Conservation (phyloP, 2,113 vertebrate species). For the Climacteris rufus region DNA sequence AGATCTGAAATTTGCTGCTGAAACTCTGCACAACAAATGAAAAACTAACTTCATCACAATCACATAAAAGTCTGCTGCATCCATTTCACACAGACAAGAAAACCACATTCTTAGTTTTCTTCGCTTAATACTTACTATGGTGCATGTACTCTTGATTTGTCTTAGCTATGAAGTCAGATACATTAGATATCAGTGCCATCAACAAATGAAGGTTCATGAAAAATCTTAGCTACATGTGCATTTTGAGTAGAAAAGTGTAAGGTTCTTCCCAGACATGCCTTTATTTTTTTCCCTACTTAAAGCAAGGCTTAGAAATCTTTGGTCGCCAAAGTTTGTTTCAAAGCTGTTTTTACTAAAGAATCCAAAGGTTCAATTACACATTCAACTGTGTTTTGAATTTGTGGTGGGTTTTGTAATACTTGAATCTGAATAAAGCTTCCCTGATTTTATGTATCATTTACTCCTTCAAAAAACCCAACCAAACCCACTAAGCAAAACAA, state of each 20-base stretch:
- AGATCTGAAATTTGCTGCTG: conserved; percentile 8
- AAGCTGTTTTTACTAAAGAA: neutral
- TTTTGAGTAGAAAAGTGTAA: neutral
- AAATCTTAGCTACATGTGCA: neutral
- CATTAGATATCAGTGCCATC: neutral
- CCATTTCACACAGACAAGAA: neutral
- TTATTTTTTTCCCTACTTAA: neutral
- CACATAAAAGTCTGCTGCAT: neutral
- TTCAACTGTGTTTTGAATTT: neutral
- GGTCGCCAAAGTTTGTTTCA: neutral
- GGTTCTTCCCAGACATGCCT: neutral
- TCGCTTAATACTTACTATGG: neutral
- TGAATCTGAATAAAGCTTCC: neutral
- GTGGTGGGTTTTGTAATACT: neutral
- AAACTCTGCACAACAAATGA: neutral
- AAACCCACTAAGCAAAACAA: neutral
- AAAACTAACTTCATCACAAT: neutral
- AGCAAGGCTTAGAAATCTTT: neutral
- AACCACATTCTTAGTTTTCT: neutral
- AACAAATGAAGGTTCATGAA: neutral
- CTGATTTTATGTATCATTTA: neutral
- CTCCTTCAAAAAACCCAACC: neutral
- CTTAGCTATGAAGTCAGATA: neutral
- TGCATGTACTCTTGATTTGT: neutral
- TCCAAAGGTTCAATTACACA: neutral